A percentile compares a stretch with the other conserved stretches of the same genome.
These are phyloP conservation scores for Drosophila pseudoananassae DNA, from an alignment of 1,140 invertebrate species.

Conservation along the genomic window DNA sequence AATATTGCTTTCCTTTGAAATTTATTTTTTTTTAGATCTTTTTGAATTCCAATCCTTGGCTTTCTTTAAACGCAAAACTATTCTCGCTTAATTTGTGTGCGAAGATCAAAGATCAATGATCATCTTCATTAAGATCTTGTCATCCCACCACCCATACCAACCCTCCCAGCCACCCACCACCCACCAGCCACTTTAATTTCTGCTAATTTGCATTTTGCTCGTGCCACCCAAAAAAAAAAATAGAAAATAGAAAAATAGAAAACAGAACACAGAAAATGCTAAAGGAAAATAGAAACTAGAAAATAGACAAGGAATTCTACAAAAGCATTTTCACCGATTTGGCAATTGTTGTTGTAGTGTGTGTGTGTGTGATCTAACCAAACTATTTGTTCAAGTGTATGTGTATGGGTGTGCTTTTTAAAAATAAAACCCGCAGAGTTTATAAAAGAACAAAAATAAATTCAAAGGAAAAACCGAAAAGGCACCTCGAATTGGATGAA, in stretches of 20 bases:
- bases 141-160: slow-evolving; percentile 9
- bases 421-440: slow-evolving; percentile 78
- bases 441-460: slow-evolving; percentile 79
- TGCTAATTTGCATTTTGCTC: slow-evolving; percentile 70
- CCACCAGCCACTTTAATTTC: slow-evolving; percentile 19
- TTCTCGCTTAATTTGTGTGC: slow-evolving; percentile 38
- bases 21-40: neutral
- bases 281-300: slow-evolving; percentile 14
- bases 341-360: slow-evolving; percentile 19
- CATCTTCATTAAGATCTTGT: slow-evolving; percentile 53
- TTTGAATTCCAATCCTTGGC: slow-evolving; percentile 6
- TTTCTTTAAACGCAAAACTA: slow-evolving; percentile 3
- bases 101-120: slow-evolving; percentile 52
- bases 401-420: slow-evolving; percentile 40
- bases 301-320: slow-evolving; percentile 33
- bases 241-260: slow-evolving; percentile 23
- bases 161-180: neutral
- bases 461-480: slow-evolving; percentile 72
- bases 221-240: slow-evolving; percentile 59
- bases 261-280: slow-evolving; percentile 28
- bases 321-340: slow-evolving; percentile 57
- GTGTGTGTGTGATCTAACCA: slow-evolving; percentile 26
- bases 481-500: slow-evolving; percentile 34
- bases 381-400: slow-evolving; percentile 17
- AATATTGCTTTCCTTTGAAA: neutral